Evolutionary conservation across 2,113 vertebrate species (phyloP).

Genomic region (Sander lucioperca): DNA sequence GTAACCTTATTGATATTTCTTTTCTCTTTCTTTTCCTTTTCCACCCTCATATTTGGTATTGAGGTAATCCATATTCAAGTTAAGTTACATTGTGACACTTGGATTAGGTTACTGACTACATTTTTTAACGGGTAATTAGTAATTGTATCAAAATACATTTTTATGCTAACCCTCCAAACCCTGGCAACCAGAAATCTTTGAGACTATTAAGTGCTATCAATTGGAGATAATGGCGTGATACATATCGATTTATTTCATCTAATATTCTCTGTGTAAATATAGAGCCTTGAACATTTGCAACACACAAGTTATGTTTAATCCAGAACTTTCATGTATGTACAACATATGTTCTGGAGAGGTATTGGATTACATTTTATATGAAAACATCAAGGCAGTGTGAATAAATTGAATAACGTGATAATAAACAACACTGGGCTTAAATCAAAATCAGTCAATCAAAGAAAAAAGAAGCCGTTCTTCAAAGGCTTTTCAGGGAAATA

Average conservation of each 20-base stretch:
- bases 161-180: too few species aligned
- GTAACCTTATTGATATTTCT: too few species aligned
- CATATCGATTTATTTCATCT: background rate
- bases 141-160: too few species aligned
- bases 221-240: background rate
- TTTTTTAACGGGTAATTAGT: too few species aligned
- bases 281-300: background rate
- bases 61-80: too few species aligned
- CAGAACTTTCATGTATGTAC: background rate
- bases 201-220: constrained; percentile 27
- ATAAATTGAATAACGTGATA: constrained; percentile 35
- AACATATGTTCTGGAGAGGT: constrained; percentile 3
- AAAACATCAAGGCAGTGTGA: background rate
- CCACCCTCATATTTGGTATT: too few species aligned
- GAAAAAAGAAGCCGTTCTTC: constrained; percentile 31
- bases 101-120: too few species aligned
- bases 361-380: constrained; percentile 1
- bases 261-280: background rate
- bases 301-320: background rate
- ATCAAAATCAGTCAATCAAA: constrained; percentile 33
- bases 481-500: constrained; percentile 35
- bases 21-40: too few species aligned
- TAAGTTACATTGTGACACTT: too few species aligned
- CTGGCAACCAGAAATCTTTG: background rate
- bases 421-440: constrained; percentile 42